phyloP scores from a whole-genome alignment of 2,888 invertebrate species.

The Cryptosula pallasiana region DNA sequence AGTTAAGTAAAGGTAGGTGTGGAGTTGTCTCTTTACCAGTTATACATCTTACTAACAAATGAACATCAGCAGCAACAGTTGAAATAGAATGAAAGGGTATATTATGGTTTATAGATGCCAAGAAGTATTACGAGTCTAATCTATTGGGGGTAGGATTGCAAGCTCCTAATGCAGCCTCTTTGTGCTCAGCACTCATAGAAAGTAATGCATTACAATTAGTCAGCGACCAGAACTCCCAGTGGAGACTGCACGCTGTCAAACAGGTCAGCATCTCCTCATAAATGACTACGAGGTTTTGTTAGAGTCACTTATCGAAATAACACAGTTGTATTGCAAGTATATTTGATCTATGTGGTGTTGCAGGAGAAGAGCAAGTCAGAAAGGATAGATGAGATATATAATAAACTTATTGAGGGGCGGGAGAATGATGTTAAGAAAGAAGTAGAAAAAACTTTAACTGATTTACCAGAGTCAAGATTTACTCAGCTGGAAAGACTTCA shows the following conservation, averaged over 20 bases:
- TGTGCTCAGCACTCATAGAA: constrained; percentile 14
- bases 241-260: background rate
- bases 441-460: constrained; percentile 33
- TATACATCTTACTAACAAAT: no score
- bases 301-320: no score
- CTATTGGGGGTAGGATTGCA: background rate
- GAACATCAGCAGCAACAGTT: no score
- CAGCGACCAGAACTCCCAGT: background rate
- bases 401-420: constrained; percentile 43
- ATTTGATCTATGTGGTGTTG: no score
- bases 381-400: constrained; percentile 33
- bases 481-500: constrained; percentile 52
- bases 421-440: constrained; percentile 46
- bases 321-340: no score
- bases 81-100: no score
- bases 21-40: no score
- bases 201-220: constrained; percentile 7
- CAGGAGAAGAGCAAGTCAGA: background rate
- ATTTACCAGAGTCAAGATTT: constrained; percentile 44
- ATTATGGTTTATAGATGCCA: background rate
- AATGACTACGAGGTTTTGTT: no score
- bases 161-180: background rate
- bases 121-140: constrained; percentile 4
- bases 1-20: constrained; percentile 2
- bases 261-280: background rate